phyloP scores from a whole-genome alignment of 64 coral and sea anemone species.

The Exaiptasia diaphana region DNA sequence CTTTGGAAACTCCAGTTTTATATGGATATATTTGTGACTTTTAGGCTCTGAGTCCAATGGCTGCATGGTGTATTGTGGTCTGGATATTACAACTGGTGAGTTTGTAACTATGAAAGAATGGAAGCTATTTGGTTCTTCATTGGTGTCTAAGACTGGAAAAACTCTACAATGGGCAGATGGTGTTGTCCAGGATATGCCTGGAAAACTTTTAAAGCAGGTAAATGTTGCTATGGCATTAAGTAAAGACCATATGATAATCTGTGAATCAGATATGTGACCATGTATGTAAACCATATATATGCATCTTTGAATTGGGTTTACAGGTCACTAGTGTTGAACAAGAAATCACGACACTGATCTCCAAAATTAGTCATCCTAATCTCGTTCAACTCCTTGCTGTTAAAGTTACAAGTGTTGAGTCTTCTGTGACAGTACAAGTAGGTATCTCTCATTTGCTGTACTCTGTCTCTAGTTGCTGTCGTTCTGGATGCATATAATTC shows the following conservation, averaged over 20 bases:
- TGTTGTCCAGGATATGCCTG: slow-evolving; percentile 23
- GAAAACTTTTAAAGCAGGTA: slow-evolving; percentile 84
- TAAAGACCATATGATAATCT: neutral
- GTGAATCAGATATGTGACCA: too few relatives aligned
- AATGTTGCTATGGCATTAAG: too few relatives aligned
- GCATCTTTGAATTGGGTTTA: neutral
- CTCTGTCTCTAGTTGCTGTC: neutral
- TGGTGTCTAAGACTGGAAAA: neutral
- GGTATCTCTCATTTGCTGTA: neutral
- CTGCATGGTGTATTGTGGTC: slow-evolving; percentile 68
- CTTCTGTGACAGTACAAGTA: slow-evolving; percentile 57
- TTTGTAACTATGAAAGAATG: slow-evolving; percentile 80
- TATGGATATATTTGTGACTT: too few relatives aligned
- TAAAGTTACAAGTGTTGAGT: slow-evolving; percentile 28
- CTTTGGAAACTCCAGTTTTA: neutral
- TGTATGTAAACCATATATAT: neutral
- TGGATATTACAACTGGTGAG: slow-evolving; percentile 76
- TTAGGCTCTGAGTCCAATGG: slow-evolving; percentile 75
- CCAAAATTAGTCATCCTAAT: slow-evolving; percentile 71
- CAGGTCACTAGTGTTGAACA: slow-evolving; percentile 87
- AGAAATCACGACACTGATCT: slow-evolving; percentile 68
- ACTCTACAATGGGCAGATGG: slow-evolving; percentile 8
- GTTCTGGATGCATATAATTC: neutral
- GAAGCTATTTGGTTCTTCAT: slow-evolving; percentile 35
- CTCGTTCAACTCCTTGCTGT: slow-evolving; percentile 82